phyloP scores from a whole-genome alignment of 30 jellyfish, hydroid and myxozoan genomes.

The Turritopsis dohrnii region DNA sequence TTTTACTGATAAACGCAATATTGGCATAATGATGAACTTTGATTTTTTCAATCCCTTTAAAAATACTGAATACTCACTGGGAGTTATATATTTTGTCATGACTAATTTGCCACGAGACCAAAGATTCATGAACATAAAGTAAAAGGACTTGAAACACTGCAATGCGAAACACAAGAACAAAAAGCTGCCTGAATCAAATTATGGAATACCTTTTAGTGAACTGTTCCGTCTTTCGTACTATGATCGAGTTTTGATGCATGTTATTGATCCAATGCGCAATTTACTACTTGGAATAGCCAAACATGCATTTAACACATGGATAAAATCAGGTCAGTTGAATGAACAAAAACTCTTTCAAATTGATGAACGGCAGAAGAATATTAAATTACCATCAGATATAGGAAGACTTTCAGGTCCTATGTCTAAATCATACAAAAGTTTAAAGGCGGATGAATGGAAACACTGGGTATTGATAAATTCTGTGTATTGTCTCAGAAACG shows the following conservation, averaged over 20 bases:
- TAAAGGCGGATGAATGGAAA: conserved; percentile 13
- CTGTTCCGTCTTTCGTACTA: neutral
- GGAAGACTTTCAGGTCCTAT: conserved; percentile 5
- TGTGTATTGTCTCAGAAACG: neutral
- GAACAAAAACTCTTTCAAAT: neutral
- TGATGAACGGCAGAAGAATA: neutral
- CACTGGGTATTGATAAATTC: neutral
- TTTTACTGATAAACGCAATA: conserved; percentile 9
- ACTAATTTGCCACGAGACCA: conserved; percentile 10
- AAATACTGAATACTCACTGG: neutral
- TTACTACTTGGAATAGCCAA: neutral
- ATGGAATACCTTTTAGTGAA: neutral
- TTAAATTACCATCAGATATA: neutral
- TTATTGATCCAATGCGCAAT: conserved; percentile 16
- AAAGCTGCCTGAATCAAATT: neutral
- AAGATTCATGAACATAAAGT: conserved; percentile 7
- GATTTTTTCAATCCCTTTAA: neutral
- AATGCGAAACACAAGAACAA: neutral
- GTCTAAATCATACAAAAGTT: conserved; percentile 2
- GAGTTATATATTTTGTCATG: neutral
- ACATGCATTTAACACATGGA: neutral
- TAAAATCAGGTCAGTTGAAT: neutral
- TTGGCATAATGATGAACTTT: conserved; percentile 5
- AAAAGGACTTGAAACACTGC: neutral
- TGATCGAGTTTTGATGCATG: conserved; percentile 10